Percentiles rank a stretch among this genome's conserved stretches.
Evolutionary conservation across 2,888 invertebrate genomes (phyloP).

Genomic region (Drosophila kuntzei): DNA sequence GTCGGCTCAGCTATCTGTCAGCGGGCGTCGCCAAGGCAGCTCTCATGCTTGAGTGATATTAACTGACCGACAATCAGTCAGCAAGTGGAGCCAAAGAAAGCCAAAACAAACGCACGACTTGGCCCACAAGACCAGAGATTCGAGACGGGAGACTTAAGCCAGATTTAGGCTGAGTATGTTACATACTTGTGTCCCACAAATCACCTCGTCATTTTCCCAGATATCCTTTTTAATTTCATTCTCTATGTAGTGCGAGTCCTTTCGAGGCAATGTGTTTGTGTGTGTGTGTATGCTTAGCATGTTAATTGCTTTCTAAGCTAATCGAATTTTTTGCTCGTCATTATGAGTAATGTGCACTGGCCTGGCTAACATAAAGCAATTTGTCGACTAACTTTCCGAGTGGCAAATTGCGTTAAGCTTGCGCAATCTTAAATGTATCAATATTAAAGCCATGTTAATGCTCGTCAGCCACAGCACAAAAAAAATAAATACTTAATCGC

Average conservation of each 20-base stretch:
- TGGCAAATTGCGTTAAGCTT: conserved; percentile 73
- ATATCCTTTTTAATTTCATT: conserved; percentile 65
- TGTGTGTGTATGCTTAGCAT: conserved; percentile 56
- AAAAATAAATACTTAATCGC: conserved; percentile 62
- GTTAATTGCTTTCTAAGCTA: conserved; percentile 79
- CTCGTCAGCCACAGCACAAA: conserved; percentile 28
- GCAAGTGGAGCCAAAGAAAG: conserved; percentile 46
- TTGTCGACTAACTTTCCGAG: conserved; percentile 64
- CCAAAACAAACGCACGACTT: conserved; percentile 49
- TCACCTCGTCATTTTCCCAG: conserved; percentile 54
- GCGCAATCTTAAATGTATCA: conserved; percentile 43
- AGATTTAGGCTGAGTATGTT: conserved; percentile 64
- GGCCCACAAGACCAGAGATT: conserved; percentile 9
- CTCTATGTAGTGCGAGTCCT: conserved; percentile 6
- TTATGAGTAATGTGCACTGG: conserved; percentile 73
- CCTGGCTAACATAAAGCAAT: conserved; percentile 66
- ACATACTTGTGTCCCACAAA: conserved; percentile 48
- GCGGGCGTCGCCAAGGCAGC: conserved; percentile 52
- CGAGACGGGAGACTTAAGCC: conserved; percentile 60
- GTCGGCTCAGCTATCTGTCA: conserved; percentile 49
- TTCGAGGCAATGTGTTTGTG: conserved; percentile 7
- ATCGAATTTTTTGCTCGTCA: conserved; percentile 79
- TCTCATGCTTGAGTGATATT: conserved; percentile 76
- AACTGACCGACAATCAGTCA: conserved; percentile 82
- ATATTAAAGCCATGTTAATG: conserved; percentile 57